Conservation (phyloP, 2,797 vertebrate species). For the Synaphobranchus kaupii region DNA sequence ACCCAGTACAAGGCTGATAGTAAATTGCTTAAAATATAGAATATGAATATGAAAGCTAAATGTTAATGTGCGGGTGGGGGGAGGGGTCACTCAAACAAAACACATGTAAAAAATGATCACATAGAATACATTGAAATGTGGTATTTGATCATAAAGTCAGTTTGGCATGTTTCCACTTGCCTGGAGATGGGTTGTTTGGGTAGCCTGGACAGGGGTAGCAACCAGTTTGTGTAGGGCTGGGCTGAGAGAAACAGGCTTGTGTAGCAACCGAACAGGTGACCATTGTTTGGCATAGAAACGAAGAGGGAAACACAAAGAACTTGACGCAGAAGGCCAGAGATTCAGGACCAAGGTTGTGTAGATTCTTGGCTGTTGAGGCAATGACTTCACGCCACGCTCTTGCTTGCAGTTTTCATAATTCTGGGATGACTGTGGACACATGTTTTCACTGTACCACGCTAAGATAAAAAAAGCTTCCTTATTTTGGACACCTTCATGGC, state of each 20-base stretch:
- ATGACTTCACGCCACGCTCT: background rate
- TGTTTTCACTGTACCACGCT: background rate
- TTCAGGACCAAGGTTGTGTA: background rate
- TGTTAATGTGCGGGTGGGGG: background rate
- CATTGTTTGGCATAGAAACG: constrained; percentile 37
- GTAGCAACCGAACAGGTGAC: constrained; percentile 26
- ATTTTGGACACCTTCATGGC: constrained; percentile 54
- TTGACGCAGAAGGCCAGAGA: constrained; percentile 17
- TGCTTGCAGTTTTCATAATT: background rate
- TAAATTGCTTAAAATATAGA: background rate
- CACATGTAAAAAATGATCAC: background rate
- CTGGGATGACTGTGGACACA: background rate
- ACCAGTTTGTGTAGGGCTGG: constrained; percentile 49
- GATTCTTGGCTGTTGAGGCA: background rate
- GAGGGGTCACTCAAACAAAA: too few relatives aligned
- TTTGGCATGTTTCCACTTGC: constrained; percentile 18
- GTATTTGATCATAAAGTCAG: constrained; percentile 14
- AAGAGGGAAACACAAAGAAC: constrained; percentile 4
- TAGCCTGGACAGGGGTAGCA: constrained; percentile 45
- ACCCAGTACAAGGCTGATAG: background rate
- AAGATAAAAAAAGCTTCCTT: background rate
- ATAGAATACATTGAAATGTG: background rate
- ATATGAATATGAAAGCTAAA: background rate
- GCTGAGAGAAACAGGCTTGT: background rate
- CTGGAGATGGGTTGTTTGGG: constrained; percentile 51